These are phyloP conservation scores for Sanderia malayensis DNA, from an alignment of 30 jellyfish, hydroid and myxozoan species.

Conservation along the genomic window DNA sequence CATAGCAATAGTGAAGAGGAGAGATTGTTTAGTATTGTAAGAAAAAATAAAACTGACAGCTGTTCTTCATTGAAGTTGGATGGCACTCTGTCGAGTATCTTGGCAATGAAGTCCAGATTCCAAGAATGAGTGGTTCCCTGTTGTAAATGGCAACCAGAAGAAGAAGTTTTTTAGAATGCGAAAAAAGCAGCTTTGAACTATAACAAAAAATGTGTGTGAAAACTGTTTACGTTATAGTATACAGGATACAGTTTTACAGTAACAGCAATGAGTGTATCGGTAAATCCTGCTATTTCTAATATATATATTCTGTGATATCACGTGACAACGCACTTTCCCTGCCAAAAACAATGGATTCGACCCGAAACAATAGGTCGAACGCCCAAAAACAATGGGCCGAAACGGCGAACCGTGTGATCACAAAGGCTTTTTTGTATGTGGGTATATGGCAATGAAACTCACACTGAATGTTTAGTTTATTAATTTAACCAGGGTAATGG, in stretches of 20 bases:
- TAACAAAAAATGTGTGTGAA: constrained; percentile 26
- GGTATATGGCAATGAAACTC: no score
- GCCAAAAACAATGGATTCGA: no score
- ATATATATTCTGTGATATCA: no score
- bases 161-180: constrained; percentile 25
- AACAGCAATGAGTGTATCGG: constrained; percentile 12
- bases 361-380: no score
- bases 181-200: constrained; percentile 44
- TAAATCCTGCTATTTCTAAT: constrained; percentile 2
- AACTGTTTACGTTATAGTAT: constrained; percentile 14
- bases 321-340: no score
- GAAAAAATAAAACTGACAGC: constrained; percentile 34
- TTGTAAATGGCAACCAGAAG: constrained; percentile 22
- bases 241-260: constrained; percentile 13
- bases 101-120: constrained; percentile 41
- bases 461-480: no score
- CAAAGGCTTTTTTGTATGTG: no score
- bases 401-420: no score
- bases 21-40: constrained; percentile 51
- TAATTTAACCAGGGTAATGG: no score
- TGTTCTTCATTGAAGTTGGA: constrained; percentile 48
- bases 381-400: no score
- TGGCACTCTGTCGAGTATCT: constrained; percentile 55
- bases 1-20: constrained; percentile 67
- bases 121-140: constrained; percentile 56